These are phyloP conservation scores for Lerema accius DNA, from an alignment of 1,140 invertebrate species.

Conservation along the genomic window DNA sequence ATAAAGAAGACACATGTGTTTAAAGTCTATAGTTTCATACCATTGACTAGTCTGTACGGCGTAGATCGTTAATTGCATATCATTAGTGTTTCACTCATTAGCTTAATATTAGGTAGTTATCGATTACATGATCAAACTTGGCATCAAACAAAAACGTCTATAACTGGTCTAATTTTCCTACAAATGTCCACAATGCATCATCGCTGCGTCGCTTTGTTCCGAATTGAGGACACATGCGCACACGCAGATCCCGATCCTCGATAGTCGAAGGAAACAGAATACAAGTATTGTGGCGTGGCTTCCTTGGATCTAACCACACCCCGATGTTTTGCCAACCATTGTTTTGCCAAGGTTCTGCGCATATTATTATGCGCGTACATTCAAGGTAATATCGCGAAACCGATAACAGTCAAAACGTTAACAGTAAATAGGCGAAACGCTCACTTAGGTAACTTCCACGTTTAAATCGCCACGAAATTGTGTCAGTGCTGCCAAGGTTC, in stretches of 20 bases:
- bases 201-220: too few species aligned
- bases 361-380: neutral
- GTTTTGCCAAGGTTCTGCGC: neutral
- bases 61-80: neutral
- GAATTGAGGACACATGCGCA: neutral
- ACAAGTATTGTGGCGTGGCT: too few species aligned
- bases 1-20: too few species aligned
- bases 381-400: neutral
- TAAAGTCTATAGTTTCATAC: too few species aligned
- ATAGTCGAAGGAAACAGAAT: too few species aligned
- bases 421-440: neutral
- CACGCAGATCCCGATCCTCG: neutral
- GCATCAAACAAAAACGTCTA: too few species aligned
- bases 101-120: too few species aligned
- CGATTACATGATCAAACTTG: too few species aligned
- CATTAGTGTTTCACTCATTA: neutral
- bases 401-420: neutral
- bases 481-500: constrained; percentile 29
- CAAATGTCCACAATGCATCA: too few species aligned
- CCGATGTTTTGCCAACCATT: neutral
- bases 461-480: neutral
- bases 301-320: too few species aligned
- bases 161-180: too few species aligned
- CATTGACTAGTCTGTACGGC: too few species aligned
- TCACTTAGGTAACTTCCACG: neutral